Evolutionary conservation across 2,797 vertebrate species (phyloP), one percentile per base, ranked within the genome.

Genomic region (Sciurus vulgaris): DNA sequence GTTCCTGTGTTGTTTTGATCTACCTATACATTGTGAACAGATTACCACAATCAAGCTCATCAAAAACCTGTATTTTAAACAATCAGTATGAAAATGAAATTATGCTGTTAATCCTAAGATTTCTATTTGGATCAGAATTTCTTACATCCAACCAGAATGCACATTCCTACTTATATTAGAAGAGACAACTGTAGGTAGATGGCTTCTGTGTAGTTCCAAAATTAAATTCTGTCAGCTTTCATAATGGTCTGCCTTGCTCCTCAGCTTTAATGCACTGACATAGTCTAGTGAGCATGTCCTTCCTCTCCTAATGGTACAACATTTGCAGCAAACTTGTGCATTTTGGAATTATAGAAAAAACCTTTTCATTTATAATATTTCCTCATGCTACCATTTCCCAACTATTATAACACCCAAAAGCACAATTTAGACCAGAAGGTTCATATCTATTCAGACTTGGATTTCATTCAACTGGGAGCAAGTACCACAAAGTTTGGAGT

Each of bases 91-190:
- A 81, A 65, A 85, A 82, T 49, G 22, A 89, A 94, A 86, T 85
- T 76, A 92, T 85, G 22, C 10, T 49, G 2, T 70, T 65, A 86
- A 84, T 79, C 73, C 69, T 67, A 18, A 74, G 61, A 77, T 76
- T 85, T 94, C 69, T 70, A 72, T 41, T 30, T 94, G 8, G 69
- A 93, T 47, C 35, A 93, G 33, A 24, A 85, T 70, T 90, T 97
- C 38, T 67, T 83, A n/a, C 26, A 87, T 85, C 67, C 61, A 96
- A 51, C 35, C 81, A 54, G 41, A 95, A 76, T 33, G 61, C 24
- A 76, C 26, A 69, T 41, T 30, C 51, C 24, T 41, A 49, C 10
- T 94, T n/a, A 41, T 44, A 70, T 22, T 1, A 92, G 17, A 85
- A 78, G 30, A 54, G 17, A 85, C 5, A 73, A 78, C 73, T 59